Percentiles rank a stretch among this genome's conserved stretches.
Evolutionary conservation across 2,797 vertebrate species (phyloP).

Genomic region (Erpetoichthys calabaricus): DNA sequence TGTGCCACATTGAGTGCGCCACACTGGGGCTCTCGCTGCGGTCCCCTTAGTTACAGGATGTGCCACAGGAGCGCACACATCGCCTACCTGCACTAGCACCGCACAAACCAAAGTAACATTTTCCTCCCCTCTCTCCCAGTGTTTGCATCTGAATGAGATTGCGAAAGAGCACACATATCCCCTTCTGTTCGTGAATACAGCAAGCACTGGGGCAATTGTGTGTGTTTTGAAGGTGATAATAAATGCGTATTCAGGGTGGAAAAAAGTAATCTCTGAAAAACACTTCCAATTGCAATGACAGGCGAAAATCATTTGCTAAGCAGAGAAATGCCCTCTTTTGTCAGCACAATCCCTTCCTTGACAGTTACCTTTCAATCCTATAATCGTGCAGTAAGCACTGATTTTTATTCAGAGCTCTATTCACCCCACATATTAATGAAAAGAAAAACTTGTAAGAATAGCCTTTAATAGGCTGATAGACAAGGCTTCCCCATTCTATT

Average conservation of each 20-base stretch:
- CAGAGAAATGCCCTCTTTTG: constrained; percentile 51
- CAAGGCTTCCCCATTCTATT: constrained; percentile 57
- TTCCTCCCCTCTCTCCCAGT: neutral
- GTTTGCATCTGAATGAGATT: constrained; percentile 4
- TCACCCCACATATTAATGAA: constrained; percentile 63
- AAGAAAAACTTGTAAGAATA: constrained; percentile 62
- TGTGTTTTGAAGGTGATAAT: constrained; percentile 14
- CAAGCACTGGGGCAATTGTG: neutral
- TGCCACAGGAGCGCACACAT: too few relatives aligned
- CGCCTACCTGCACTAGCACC: too few relatives aligned
- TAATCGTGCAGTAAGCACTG: constrained; percentile 66
- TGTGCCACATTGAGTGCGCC: too few relatives aligned
- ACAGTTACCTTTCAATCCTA: constrained; percentile 78
- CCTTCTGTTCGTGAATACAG: neutral
- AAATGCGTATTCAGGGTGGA: constrained; percentile 25
- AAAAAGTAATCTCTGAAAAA: constrained; percentile 61
- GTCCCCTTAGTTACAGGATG: too few relatives aligned
- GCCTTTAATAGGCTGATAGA: constrained; percentile 68
- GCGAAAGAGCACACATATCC: neutral
- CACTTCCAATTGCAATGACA: constrained; percentile 63
- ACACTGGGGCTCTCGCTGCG: too few relatives aligned
- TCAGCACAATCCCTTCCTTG: constrained; percentile 55
- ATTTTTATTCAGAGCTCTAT: constrained; percentile 67
- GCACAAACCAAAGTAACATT: too few relatives aligned
- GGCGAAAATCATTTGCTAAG: constrained; percentile 63